Conservation (phyloP, 2,113 vertebrate genomes). For the Bos javanicus region DNA sequence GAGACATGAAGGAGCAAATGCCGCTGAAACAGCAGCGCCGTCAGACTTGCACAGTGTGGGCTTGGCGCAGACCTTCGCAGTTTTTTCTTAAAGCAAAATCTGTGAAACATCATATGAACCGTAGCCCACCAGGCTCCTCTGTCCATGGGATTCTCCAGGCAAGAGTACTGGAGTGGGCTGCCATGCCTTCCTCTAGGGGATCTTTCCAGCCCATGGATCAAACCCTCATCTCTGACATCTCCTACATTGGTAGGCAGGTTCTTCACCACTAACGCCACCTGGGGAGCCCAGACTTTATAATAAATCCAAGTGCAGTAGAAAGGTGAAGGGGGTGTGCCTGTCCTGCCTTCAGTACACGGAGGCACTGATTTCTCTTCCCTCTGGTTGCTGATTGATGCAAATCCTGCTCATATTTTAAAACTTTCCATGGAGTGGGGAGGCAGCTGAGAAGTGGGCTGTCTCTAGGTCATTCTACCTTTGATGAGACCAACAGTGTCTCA, state of each 20-base stretch:
- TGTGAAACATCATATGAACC: background rate
- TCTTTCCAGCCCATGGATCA: background rate
- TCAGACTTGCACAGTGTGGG: background rate
- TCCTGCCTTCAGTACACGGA: background rate
- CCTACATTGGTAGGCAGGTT: background rate
- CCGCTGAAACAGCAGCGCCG: background rate
- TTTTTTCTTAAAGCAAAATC: background rate
- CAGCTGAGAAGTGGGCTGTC: background rate
- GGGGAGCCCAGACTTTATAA: background rate
- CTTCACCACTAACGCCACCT: background rate
- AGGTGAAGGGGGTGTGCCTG: background rate
- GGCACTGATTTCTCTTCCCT: background rate
- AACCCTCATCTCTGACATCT: accelerated
- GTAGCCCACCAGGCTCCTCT: background rate
- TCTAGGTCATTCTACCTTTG: background rate
- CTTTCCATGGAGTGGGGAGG: background rate
- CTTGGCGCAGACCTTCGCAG: background rate
- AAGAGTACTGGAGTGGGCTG: background rate
- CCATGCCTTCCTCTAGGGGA: background rate
- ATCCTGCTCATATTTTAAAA: background rate
- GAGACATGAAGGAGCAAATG: background rate
- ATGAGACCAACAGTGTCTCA: background rate
- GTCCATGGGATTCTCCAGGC: background rate
- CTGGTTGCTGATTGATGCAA: background rate
- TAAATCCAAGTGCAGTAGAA: background rate